phyloP scores from a whole-genome alignment of 1,140 invertebrate species.

The Listronotus oregonensis region DNA sequence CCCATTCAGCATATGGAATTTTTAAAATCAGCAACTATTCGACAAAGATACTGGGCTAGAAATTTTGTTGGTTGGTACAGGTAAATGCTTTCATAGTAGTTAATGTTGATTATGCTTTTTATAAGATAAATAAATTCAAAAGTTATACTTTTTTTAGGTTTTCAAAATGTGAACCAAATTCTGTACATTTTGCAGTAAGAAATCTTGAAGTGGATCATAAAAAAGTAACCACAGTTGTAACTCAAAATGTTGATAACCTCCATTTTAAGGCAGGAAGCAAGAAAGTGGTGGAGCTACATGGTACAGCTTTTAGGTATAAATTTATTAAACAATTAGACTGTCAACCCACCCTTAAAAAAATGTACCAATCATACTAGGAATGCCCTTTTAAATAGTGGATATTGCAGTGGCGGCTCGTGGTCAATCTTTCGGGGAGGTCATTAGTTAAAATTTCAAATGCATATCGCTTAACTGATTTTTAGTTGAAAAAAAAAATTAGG shows the following conservation, averaged over 20 bases:
- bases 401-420: no score
- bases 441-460: no score
- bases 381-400: no score
- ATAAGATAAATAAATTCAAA: no score
- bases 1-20: conserved; percentile 89
- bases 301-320: conserved; percentile 62
- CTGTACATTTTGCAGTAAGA: conserved; percentile 65
- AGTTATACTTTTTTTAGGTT: conserved; percentile 58
- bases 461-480: no score
- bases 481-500: no score
- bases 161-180: conserved; percentile 70
- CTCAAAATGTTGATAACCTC: conserved; percentile 95
- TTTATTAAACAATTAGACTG: no score
- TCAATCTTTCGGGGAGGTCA: no score
- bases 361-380: no score
- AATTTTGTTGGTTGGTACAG: conserved; percentile 91
- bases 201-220: conserved; percentile 64
- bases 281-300: conserved; percentile 91
- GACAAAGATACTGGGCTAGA: conserved; percentile 92
- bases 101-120: neutral
- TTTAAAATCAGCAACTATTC: conserved; percentile 68
- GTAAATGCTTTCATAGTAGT: neutral
- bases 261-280: conserved; percentile 88
- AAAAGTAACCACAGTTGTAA: conserved; percentile 66
- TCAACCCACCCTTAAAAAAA: no score